A percentile compares a stretch with the other conserved stretches of the same genome.
Conservation (phyloP, 2,113 vertebrate genomes). For the Zosterops lateralis region DNA sequence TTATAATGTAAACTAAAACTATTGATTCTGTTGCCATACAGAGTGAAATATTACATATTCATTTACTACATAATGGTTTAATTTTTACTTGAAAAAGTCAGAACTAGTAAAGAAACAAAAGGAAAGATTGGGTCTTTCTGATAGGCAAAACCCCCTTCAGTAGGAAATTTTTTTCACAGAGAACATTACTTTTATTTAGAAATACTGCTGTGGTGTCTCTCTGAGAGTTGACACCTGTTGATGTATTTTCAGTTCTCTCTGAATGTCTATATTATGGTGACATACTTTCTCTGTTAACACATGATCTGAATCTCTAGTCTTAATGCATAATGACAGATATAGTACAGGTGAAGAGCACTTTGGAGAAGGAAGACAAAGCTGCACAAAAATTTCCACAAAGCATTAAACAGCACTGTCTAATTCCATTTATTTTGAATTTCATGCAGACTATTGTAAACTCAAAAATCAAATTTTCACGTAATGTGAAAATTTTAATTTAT, state of each 20-base stretch:
- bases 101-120: background rate
- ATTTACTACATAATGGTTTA: background rate
- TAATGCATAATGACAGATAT: background rate
- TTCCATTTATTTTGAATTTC: background rate
- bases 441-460: background rate
- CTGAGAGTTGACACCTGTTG: background rate
- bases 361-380: background rate
- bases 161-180: background rate
- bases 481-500: background rate
- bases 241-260: background rate
- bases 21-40: background rate
- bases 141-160: background rate
- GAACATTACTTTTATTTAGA: background rate
- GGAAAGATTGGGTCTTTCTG: background rate
- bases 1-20: background rate
- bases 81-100: background rate
- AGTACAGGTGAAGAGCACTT: background rate
- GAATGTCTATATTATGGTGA: background rate
- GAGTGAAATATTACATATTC: background rate
- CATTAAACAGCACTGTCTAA: background rate
- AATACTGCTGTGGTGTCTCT: background rate
- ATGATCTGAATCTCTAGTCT: background rate
- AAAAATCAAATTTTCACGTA: background rate
- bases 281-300: background rate
- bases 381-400: background rate